These are phyloP conservation scores for Helogale parvula DNA, from an alignment of 2,113 vertebrate species.

Conservation along the genomic window DNA sequence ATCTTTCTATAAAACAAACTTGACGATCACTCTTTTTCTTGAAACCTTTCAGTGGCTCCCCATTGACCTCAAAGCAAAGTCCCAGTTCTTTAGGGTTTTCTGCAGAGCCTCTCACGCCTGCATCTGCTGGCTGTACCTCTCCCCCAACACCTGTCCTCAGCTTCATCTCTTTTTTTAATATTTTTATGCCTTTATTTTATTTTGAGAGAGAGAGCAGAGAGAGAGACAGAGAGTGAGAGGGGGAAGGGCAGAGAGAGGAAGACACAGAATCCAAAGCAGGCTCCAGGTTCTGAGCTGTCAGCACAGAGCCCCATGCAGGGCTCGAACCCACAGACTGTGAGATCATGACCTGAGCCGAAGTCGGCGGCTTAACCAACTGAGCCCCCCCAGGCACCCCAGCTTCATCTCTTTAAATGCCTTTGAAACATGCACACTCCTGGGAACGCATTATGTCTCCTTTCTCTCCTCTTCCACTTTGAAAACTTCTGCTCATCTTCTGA, in stretches of 20 bases:
- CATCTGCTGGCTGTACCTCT: background rate
- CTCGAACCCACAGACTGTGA: too few species aligned
- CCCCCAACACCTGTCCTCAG: fast-evolving
- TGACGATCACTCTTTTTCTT: background rate
- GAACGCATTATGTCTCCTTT: background rate
- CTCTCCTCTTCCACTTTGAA: background rate
- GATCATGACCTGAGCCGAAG: too few species aligned
- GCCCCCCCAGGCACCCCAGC: too few species aligned
- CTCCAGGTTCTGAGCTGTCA: too few species aligned
- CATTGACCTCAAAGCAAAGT: background rate
- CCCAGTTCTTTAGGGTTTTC: background rate
- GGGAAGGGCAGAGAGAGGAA: too few species aligned
- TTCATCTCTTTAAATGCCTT: background rate
- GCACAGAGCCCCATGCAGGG: too few species aligned
- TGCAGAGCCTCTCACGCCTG: background rate
- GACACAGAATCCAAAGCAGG: too few species aligned
- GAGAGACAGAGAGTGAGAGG: too few species aligned
- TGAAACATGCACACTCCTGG: background rate
- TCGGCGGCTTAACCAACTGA: too few species aligned
- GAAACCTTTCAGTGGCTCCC: background rate
- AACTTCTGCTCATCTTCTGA: background rate
- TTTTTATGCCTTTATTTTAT: too few species aligned
- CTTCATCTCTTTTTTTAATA: background rate
- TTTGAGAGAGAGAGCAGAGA: too few species aligned
- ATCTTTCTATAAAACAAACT: background rate